Percentiles rank a stretch among this genome's conserved stretches.
phyloP scores from a whole-genome alignment of 2,797 vertebrate genomes.

The Enteromius fasciolatus region DNA sequence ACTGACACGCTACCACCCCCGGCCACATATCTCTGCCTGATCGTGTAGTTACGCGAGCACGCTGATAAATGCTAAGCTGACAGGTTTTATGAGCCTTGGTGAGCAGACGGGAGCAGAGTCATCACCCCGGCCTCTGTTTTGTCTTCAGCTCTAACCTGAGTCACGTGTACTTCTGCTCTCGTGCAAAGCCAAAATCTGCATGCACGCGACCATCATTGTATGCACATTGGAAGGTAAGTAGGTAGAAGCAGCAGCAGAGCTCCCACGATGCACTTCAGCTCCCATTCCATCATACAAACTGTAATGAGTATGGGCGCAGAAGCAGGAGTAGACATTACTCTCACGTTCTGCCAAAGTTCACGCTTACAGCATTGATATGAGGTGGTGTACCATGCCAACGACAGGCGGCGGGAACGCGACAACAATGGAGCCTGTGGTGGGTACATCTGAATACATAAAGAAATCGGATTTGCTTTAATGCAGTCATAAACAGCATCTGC shows the following conservation, averaged over 20 bases:
- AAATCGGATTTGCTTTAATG: slow-evolving; percentile 16
- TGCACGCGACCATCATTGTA: neutral
- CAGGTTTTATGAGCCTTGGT: slow-evolving; percentile 40
- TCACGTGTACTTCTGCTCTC: slow-evolving; percentile 29
- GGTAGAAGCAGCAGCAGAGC: slow-evolving; percentile 7
- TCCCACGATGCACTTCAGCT: slow-evolving; percentile 28
- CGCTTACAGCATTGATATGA: neutral
- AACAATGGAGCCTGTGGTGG: slow-evolving; percentile 44
- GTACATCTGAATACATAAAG: slow-evolving; percentile 50
- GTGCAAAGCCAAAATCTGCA: slow-evolving; percentile 26
- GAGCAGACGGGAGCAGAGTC: slow-evolving; percentile 16
- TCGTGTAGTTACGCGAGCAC: slow-evolving; percentile 24
- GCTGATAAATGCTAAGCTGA: slow-evolving; percentile 56
- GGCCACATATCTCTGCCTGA: slow-evolving; percentile 38
- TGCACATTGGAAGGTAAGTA: slow-evolving; percentile 27
- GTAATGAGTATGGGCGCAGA: slow-evolving; percentile 24
- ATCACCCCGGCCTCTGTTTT: slow-evolving; percentile 1
- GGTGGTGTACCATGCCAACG: neutral
- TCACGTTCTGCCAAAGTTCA: slow-evolving; percentile 33
- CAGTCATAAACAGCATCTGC: slow-evolving; percentile 21
- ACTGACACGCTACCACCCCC: slow-evolving; percentile 37
- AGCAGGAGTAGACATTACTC: slow-evolving; percentile 23
- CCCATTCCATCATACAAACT: slow-evolving; percentile 20
- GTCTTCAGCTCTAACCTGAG: slow-evolving; percentile 20
- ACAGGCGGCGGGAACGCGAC: slow-evolving; percentile 10